A percentile compares a stretch with the other conserved stretches of the same genome.
Conservation (phyloP, 2,113 vertebrate genomes). For the Oncorhynchus tshawytscha region DNA sequence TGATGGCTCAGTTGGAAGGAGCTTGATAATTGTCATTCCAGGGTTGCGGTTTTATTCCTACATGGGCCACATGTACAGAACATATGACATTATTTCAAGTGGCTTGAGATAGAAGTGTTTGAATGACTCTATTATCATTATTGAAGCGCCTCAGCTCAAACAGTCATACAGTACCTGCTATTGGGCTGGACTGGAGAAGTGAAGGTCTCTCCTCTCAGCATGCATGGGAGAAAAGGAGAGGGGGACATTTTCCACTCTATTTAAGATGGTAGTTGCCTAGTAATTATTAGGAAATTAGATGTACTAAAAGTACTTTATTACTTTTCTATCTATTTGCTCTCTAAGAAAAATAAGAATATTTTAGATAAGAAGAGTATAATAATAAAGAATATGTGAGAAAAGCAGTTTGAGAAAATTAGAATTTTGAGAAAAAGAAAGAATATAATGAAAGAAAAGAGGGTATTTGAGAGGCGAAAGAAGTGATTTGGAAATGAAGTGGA, state of each 20-base stretch:
- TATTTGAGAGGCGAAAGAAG: conserved; percentile 36
- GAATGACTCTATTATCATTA: background rate
- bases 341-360: too few relatives aligned
- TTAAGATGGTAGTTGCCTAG: too few relatives aligned
- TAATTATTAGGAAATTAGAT: too few relatives aligned
- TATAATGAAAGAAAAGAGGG: conserved; percentile 38
- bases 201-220: too few relatives aligned
- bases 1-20: background rate
- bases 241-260: too few relatives aligned
- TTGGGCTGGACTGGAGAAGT: background rate
- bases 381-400: too few relatives aligned
- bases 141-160: background rate
- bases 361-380: too few relatives aligned
- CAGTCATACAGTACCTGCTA: background rate
- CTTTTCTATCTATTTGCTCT: too few relatives aligned
- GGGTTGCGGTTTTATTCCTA: background rate
- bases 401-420: conserved; percentile 20
- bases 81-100: background rate
- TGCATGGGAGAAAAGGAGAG: too few relatives aligned
- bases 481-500: conserved; percentile 30
- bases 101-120: background rate
- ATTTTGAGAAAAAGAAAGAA: conserved; percentile 42
- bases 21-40: background rate
- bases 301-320: too few relatives aligned
- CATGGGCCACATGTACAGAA: background rate